Evolutionary conservation across 2,113 vertebrate species (phyloP).

Genomic region (Crypturellus undulatus): DNA sequence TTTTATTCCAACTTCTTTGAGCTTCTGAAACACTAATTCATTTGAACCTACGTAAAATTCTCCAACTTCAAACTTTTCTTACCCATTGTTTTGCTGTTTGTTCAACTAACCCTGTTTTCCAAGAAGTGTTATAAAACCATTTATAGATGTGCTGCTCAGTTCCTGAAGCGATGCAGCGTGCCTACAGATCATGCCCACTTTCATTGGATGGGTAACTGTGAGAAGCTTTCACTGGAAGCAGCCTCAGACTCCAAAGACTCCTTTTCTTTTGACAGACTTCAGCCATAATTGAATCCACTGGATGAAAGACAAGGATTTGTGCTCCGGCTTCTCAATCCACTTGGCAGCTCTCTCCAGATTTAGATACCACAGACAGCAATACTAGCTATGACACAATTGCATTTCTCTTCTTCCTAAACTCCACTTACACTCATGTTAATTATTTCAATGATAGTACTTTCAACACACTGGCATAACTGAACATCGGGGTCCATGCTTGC

Average conservation of each 20-base stretch:
- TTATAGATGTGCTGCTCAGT: background rate
- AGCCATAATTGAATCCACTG: background rate
- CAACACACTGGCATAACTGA: constrained; percentile 92
- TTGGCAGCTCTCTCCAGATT: background rate
- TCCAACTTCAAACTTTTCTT: background rate
- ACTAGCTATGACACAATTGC: background rate
- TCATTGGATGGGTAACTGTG: background rate
- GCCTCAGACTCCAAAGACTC: background rate
- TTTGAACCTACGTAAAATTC: background rate
- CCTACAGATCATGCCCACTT: background rate
- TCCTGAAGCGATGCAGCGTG: background rate
- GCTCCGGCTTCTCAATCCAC: background rate
- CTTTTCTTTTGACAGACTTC: constrained; percentile 14
- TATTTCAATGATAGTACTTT: constrained; percentile 94
- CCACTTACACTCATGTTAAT: constrained; percentile 91
- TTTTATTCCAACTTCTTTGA: background rate
- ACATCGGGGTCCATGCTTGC: constrained; percentile 90
- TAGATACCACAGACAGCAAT: background rate
- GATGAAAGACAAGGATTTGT: background rate
- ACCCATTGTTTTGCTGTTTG: background rate
- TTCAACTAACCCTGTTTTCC: background rate
- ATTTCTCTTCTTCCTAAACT: constrained; percentile 64
- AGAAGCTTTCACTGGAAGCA: constrained; percentile 45
- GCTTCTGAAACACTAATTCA: background rate
- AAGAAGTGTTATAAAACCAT: background rate